These are phyloP conservation scores for Nylanderia fulva DNA, from an alignment of 1,140 invertebrate species.

Conservation along the genomic window DNA sequence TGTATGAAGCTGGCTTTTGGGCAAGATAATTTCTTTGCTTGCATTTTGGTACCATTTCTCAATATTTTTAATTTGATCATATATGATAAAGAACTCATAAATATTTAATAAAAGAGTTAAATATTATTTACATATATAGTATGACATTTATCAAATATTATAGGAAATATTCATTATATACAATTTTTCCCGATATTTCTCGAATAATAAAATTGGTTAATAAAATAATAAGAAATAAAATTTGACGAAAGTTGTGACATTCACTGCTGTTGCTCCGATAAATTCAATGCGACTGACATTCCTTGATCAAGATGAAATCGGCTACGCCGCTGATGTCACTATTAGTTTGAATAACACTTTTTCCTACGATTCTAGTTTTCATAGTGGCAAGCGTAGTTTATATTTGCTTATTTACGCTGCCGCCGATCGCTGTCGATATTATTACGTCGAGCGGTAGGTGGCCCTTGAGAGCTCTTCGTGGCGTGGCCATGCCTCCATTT, in stretches of 20 bases:
- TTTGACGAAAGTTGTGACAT: no score
- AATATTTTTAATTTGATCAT: no score
- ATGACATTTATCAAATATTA: no score
- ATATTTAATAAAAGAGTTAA: no score
- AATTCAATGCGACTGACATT: no score
- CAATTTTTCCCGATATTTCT: neutral
- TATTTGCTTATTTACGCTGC: slow-evolving; percentile 63
- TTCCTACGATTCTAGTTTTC: neutral
- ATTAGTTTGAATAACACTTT: neutral
- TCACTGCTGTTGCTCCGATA: neutral
- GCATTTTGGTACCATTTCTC: no score
- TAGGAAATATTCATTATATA: no score
- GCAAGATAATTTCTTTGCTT: no score
- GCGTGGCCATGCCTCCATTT: slow-evolving; percentile 63
- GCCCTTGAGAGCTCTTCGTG: slow-evolving; percentile 69
- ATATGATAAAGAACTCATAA: no score
- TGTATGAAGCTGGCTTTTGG: no score
- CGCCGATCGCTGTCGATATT: slow-evolving; percentile 70
- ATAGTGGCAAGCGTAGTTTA: slow-evolving; percentile 14
- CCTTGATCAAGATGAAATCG: neutral
- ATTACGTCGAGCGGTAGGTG: slow-evolving; percentile 77
- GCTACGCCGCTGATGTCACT: neutral
- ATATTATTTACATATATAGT: no score
- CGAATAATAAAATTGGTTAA: neutral
- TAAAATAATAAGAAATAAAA: neutral